Conservation (phyloP, 2,888 invertebrate species). For the Plebejus anna region DNA sequence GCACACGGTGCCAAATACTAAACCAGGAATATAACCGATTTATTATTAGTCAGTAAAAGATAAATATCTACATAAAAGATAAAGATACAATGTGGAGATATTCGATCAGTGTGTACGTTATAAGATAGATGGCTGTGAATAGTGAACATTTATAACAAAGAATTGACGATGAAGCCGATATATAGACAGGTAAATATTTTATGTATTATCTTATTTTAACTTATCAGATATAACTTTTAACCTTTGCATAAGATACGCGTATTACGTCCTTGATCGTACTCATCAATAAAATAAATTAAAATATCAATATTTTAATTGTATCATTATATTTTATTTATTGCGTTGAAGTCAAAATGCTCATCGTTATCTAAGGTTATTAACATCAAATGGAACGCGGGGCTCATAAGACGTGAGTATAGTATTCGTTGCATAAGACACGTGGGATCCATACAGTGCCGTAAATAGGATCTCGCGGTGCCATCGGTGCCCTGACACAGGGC, state of each 20-base stretch:
- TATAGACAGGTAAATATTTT: constrained; percentile 47
- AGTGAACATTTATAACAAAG: constrained; percentile 26
- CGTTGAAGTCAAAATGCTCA: too few relatives aligned
- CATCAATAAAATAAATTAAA: not conserved
- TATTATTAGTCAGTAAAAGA: constrained; percentile 1
- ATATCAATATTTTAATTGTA: too few relatives aligned
- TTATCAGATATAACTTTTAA: not conserved
- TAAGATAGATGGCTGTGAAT: not conserved
- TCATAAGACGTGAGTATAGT: too few relatives aligned
- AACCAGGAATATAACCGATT: not conserved
- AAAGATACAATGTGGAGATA: not conserved
- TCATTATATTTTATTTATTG: too few relatives aligned
- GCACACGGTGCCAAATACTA: not conserved
- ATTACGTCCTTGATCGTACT: not conserved
- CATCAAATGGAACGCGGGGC: too few relatives aligned
- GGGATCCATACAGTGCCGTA: too few relatives aligned
- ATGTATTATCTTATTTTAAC: not conserved
- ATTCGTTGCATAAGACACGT: too few relatives aligned
- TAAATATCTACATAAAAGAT: not conserved
- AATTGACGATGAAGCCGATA: constrained; percentile 44
- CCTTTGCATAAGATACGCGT: not conserved
- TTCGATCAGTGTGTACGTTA: constrained; percentile 7
- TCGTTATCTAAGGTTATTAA: too few relatives aligned
- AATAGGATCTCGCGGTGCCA: too few relatives aligned
- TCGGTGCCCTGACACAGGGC: too few relatives aligned